A percentile compares a stretch with the other conserved stretches of the same genome.
Conservation (phyloP, 2,113 vertebrate genomes). For the Promerops cafer region DNA sequence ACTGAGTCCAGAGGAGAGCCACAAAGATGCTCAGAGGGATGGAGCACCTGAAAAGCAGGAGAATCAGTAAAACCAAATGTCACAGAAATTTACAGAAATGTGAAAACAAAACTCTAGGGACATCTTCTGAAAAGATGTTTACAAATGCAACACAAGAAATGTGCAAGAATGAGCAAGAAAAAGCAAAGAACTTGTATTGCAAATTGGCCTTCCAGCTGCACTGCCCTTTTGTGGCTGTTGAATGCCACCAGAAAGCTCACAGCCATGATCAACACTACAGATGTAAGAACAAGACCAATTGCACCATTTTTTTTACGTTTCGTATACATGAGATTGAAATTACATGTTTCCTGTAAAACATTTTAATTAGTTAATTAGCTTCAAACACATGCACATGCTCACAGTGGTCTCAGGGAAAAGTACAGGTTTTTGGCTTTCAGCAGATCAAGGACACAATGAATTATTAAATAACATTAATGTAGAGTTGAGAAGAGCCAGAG, state of each 20-base stretch:
- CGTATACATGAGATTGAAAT: not conserved
- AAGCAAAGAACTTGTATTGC: not conserved
- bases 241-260: not conserved
- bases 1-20: not conserved
- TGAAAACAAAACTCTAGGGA: not conserved
- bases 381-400: not conserved
- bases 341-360: not conserved
- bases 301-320: not conserved
- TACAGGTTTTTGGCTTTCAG: not conserved
- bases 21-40: not conserved
- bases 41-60: not conserved
- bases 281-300: not conserved
- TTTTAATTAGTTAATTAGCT: not conserved
- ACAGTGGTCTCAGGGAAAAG: not conserved
- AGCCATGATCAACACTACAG: not conserved
- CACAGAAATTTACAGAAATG: not conserved
- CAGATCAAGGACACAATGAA: not conserved
- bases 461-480: not conserved
- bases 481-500: not conserved
- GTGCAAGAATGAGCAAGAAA: not conserved
- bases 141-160: not conserved
- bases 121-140: not conserved
- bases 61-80: not conserved
- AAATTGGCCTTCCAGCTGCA: not conserved
- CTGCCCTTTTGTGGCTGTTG: not conserved